Percentiles rank a stretch among this genome's conserved stretches.
These are phyloP conservation scores for Amblyteles armatorius DNA, from an alignment of 2,888 invertebrate species.

Conservation along the genomic window DNA sequence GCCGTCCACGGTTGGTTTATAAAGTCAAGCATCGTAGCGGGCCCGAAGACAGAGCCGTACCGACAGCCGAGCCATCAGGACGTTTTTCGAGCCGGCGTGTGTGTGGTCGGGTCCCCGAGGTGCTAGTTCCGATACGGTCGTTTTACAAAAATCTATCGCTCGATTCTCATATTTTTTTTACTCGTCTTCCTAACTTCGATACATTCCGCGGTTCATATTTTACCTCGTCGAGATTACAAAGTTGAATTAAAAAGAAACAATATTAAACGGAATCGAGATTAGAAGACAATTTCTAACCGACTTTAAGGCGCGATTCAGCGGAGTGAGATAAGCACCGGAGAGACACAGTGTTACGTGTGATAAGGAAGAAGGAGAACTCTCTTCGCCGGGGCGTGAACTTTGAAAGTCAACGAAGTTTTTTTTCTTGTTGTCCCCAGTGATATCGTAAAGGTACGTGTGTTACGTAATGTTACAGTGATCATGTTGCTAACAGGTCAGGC, in stretches of 20 bases:
- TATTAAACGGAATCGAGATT: neutral
- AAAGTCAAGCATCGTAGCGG: constrained; percentile 82
- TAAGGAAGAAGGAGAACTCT: constrained; percentile 33
- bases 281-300: neutral
- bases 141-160: constrained; percentile 12
- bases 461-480: constrained; percentile 49
- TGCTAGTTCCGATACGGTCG: constrained; percentile 48
- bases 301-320: constrained; percentile 23
- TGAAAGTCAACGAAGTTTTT: constrained; percentile 50
- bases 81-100: constrained; percentile 74
- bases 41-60: constrained; percentile 84
- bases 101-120: constrained; percentile 74
- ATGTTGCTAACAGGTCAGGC: constrained; percentile 4
- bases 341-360: constrained; percentile 55
- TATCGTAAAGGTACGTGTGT: constrained; percentile 75
- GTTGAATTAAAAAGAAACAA: neutral
- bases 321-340: constrained; percentile 41
- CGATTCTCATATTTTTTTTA: neutral
- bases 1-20: constrained; percentile 81
- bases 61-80: constrained; percentile 83
- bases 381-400: neutral
- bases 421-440: constrained; percentile 70
- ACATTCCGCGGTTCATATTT: neutral
- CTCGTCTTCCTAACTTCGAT: neutral
- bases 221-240: neutral